Evolutionary conservation across 1,140 invertebrate species (phyloP).

Genomic region (Aphelenchoides besseyi): DNA sequence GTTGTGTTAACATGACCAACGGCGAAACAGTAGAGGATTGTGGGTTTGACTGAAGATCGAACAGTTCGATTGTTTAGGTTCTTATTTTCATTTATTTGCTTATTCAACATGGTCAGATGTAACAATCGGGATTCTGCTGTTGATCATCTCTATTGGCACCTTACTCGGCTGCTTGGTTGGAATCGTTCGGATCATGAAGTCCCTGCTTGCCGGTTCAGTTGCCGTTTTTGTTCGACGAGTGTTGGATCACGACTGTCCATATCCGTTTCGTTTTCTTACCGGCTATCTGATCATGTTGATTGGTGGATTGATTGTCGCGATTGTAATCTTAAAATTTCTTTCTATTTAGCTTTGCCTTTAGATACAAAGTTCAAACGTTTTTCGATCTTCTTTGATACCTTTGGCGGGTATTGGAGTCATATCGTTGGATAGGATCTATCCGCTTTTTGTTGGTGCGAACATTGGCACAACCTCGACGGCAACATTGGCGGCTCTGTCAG

Average conservation of each 20-base stretch:
- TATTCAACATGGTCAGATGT: slow-evolving; percentile 63
- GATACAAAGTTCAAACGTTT: slow-evolving; percentile 69
- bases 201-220: slow-evolving; percentile 59
- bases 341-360: slow-evolving; percentile 6
- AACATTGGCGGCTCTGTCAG: slow-evolving; percentile 53
- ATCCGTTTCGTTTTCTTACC: slow-evolving; percentile 64
- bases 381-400: slow-evolving; percentile 70
- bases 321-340: slow-evolving; percentile 54
- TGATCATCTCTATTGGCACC: slow-evolving; percentile 66
- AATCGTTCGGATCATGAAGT: slow-evolving; percentile 68
- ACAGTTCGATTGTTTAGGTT: slow-evolving; percentile 38
- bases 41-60: background rate
- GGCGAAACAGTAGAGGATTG: slow-evolving; percentile 3
- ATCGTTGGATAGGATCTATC: slow-evolving; percentile 69
- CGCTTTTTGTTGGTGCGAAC: slow-evolving; percentile 67
- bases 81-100: slow-evolving; percentile 53
- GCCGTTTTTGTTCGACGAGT: slow-evolving; percentile 64
- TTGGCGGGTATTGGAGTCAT: slow-evolving; percentile 70
- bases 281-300: slow-evolving; percentile 69
- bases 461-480: slow-evolving; percentile 70
- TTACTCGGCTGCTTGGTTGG: slow-evolving; percentile 68
- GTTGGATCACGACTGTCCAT: slow-evolving; percentile 68
- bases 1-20: slow-evolving; percentile 21
- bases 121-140: slow-evolving; percentile 65
- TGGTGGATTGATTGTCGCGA: slow-evolving; percentile 68